Evolutionary conservation across 2,797 vertebrate species (phyloP).

Genomic region (Dermochelys coriacea): DNA sequence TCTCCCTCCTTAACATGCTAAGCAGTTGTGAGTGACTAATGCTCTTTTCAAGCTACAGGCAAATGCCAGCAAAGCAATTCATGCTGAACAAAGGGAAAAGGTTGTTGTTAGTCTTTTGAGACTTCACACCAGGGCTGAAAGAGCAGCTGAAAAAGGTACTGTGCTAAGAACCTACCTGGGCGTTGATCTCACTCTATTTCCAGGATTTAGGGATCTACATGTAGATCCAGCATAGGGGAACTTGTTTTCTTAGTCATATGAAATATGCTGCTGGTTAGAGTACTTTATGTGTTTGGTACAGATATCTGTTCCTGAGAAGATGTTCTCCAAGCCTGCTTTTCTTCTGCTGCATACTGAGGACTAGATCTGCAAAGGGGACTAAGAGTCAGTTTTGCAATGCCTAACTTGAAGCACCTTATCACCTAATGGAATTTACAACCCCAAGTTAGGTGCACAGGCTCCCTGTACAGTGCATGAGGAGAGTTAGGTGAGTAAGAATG

Average conservation of each 20-base stretch:
- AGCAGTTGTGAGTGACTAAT: not conserved
- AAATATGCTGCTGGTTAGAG: not conserved
- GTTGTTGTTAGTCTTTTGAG: not conserved
- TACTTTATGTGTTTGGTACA: not conserved
- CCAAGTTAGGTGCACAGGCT: not conserved
- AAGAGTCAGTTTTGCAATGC: not conserved
- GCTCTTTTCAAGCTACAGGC: accelerated
- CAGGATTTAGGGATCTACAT: not conserved
- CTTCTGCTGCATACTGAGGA: not conserved
- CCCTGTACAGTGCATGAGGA: not conserved
- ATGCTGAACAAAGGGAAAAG: not conserved
- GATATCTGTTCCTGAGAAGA: not conserved
- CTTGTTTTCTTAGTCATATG: not conserved
- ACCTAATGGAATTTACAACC: not conserved
- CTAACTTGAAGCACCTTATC: not conserved
- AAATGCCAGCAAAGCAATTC: not conserved
- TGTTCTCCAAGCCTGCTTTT: not conserved
- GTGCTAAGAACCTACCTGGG: not conserved
- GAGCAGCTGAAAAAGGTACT: not conserved
- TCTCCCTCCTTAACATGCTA: not conserved
- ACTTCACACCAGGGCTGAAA: not conserved
- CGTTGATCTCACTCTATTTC: not conserved
- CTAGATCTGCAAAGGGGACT: not conserved
- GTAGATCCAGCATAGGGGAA: not conserved
- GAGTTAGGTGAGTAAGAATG: not conserved